Evolutionary conservation across 2,888 invertebrate genomes (phyloP), one percentile per base, ranked within the genome.

Genomic region (Byasa hedistus): DNA sequence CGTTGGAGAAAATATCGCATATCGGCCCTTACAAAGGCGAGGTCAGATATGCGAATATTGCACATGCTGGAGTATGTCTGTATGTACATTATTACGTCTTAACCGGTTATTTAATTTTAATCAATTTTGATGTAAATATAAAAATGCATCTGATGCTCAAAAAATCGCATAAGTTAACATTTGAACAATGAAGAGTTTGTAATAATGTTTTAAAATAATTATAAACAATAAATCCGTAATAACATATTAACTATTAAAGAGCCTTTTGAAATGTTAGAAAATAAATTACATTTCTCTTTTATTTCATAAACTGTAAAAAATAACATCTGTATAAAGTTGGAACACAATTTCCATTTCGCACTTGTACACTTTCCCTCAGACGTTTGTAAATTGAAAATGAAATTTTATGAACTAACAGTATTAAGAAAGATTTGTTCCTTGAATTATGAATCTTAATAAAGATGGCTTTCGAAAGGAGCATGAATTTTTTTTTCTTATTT

Each of bases 351-450:
- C 54, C 17, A 36, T 39, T 44, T 8, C 36, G 23, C 36, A 39
- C 17, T 23, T 23, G 61, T 48, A 27, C 27, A 27, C 27, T 27
- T 27, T 27, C 27, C 27, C 27, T 3, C 5, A 55, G 39, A 39
- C 51, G 23, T n/a, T 61, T 61, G 55, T 36, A 44, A 27, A 23
- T 22, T 12, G 39, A 61, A 61, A 54, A 61, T 61, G 39, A 39
- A 61, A 61, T 55, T 61, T 24, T 61, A 61, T 55, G 19, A 61
- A 61, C 61, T 51, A 55, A 51, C 54, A 61, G 22, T 52, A 54
- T 61, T 22, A 61, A 23, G 19, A 39, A 55, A n/a, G 39, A 55
- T 61, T 55, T 55, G 39, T 61, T 61, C 22, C n/a, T 23, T 55
- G 55, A 39, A 55, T 39, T 55, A 61, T 55, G 39, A 61, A 55